Conservation (phyloP, 35 echinoderm and acorn worm species). For the Ptychodera flava region DNA sequence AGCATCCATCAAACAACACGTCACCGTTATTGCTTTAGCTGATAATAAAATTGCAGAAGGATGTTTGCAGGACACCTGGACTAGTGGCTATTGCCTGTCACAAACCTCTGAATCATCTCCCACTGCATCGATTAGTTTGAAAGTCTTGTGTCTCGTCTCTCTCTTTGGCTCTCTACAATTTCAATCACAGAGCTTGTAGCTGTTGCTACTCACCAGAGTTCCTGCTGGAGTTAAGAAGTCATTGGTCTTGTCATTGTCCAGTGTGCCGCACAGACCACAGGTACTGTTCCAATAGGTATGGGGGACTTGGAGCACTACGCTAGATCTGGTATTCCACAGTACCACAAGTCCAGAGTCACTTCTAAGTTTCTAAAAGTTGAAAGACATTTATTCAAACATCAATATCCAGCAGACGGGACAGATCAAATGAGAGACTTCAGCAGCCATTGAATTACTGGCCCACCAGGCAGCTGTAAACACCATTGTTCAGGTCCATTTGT, state of each 20-base stretch:
- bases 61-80: too few species aligned
- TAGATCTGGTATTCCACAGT: neutral
- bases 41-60: too few species aligned
- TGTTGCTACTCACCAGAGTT: constrained; percentile 44
- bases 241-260: constrained; percentile 49
- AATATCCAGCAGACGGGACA: neutral
- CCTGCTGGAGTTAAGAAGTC: constrained; percentile 53
- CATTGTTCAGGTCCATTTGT: too few species aligned
- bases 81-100: too few species aligned
- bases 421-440: neutral
- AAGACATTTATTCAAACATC: neutral
- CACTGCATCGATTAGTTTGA: too few species aligned
- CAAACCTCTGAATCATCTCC: too few species aligned
- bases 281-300: neutral
- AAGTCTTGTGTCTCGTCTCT: too few species aligned
- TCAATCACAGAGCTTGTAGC: too few species aligned
- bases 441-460: constrained; percentile 13
- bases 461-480: neutral
- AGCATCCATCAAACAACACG: too few species aligned
- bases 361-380: neutral
- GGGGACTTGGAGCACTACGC: neutral
- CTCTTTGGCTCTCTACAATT: too few species aligned
- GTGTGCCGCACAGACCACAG: constrained; percentile 86
- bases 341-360: constrained; percentile 21
- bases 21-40: too few species aligned